Base-by-base conservation (phyloP, 2,888 invertebrate species). In the Diadegma fenestrale region DNA sequence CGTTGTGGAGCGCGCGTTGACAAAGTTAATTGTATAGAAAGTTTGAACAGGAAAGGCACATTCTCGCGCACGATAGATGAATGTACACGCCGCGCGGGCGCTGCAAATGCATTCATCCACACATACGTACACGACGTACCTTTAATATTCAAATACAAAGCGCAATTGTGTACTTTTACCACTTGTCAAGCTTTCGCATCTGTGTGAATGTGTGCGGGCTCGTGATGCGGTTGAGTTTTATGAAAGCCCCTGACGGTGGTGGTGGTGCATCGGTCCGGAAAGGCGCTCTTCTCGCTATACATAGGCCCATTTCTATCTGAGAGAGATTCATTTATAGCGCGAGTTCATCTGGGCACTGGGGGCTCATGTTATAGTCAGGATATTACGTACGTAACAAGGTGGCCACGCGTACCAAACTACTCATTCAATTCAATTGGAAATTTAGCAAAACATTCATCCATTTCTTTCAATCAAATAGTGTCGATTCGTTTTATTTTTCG, bases 321-420 rank as follows among this genome's bases (percentile, higher is more conserved):
- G 85, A 78, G 82, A 86, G 86, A 78, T 80, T 86, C 86, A 86
- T 86, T 86, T 86, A 86, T 86, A 86, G 86, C 86, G 86, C 76
- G 86, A 86, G 86, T 86, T 86, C 83, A 86, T 86, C 86, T 19
- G 86, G 86, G 86, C 83, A 69, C 83, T 43, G 66, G 66, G 66
- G 73, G 37, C 37, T 76, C 26, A 48, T 63, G 30, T 72, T 48
- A 58, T 71, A 45, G 17, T 41, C 43, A 30, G 37, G 71, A 76
- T 80, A 85, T 85, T 64, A 66, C 73, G 64, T 73, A 30, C 72
- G 43, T 41, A 69, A 43, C 54, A 68, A 30, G 22, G 7, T 41
- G 41, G 14, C n/a, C 22, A 19, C 22, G 17, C 37, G 54, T 41
- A 58, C 41, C 1, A 54, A 58, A 41, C 37, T 48, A 43, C 12